phyloP scores from a whole-genome alignment of 2,797 vertebrate genomes.

The Acanthurus lineatus region DNA sequence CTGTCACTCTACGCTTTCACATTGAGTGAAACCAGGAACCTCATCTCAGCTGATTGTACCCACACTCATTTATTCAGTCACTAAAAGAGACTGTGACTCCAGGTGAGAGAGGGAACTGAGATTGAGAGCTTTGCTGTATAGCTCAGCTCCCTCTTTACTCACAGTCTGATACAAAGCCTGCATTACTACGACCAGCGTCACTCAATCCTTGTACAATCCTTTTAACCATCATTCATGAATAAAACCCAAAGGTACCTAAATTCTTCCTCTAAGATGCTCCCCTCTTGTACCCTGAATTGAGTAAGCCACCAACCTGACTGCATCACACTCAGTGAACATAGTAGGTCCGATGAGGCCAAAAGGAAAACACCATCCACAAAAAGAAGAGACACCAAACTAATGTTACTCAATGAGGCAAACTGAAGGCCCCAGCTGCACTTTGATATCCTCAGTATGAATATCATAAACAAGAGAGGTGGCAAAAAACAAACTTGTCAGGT shows the following conservation, averaged over 20 bases:
- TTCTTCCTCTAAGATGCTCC: conserved; percentile 10
- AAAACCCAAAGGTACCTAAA: conserved; percentile 27
- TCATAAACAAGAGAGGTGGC: conserved; percentile 1
- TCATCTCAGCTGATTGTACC: conserved; percentile 26
- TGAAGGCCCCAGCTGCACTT: conserved; percentile 24
- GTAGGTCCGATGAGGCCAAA: conserved; percentile 38
- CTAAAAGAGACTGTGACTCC: conserved; percentile 14
- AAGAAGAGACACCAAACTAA: conserved; percentile 14
- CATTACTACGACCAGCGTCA: conserved; percentile 7
- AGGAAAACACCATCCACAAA: conserved; percentile 38
- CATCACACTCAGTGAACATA: conserved; percentile 31
- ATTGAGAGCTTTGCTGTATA: conserved; percentile 31
- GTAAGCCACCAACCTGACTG: conserved; percentile 30
- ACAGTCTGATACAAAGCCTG: conserved; percentile 21
- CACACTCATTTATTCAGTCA: conserved; percentile 27
- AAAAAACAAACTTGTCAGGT: background rate
- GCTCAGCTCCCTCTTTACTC: conserved; percentile 31
- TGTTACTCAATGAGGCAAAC: conserved; percentile 18
- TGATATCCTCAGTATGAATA: conserved; percentile 31
- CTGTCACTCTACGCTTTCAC: background rate
- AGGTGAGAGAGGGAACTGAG: conserved; percentile 7
- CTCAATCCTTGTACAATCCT: conserved; percentile 12
- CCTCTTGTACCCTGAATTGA: conserved; percentile 18
- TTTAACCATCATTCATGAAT: conserved; percentile 33
- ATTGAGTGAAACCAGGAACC: conserved; percentile 15